These are phyloP conservation scores for Ceuthmochares aereus DNA, from an alignment of 2,113 vertebrate genomes.

Conservation along the genomic window DNA sequence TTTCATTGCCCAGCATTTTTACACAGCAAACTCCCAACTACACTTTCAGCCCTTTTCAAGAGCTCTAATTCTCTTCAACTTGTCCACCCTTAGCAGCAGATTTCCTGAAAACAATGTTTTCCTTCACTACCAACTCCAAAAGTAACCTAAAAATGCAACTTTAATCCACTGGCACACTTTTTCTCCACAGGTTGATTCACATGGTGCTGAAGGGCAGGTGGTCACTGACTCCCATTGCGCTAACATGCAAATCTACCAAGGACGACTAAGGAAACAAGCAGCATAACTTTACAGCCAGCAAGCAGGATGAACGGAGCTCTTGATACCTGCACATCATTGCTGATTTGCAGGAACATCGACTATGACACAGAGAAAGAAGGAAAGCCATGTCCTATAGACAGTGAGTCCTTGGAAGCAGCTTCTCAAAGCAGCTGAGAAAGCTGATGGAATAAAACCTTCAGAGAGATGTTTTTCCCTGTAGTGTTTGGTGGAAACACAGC, in stretches of 20 bases:
- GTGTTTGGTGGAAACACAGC: background rate
- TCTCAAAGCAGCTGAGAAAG: background rate
- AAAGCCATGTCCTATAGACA: background rate
- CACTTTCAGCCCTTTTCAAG: background rate
- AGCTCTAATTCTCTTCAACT: background rate
- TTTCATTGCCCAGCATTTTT: background rate
- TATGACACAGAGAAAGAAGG: background rate
- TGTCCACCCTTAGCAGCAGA: background rate
- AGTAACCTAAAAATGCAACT: background rate
- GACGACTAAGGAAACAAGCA: background rate
- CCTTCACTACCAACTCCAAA: background rate
- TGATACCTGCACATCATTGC: background rate
- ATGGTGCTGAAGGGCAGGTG: background rate
- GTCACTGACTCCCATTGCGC: background rate
- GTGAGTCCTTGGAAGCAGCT: background rate
- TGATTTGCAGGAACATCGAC: background rate
- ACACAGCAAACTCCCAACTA: background rate
- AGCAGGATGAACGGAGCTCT: background rate
- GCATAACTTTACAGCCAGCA: rapidly evolving
- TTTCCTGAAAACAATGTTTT: background rate
- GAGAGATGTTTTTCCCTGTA: background rate
- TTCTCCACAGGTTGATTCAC: background rate
- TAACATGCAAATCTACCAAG: background rate
- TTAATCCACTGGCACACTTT: background rate
- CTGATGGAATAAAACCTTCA: background rate